Base-by-base conservation (phyloP, 2,113 vertebrate species). In the Isichthys henryi region DNA sequence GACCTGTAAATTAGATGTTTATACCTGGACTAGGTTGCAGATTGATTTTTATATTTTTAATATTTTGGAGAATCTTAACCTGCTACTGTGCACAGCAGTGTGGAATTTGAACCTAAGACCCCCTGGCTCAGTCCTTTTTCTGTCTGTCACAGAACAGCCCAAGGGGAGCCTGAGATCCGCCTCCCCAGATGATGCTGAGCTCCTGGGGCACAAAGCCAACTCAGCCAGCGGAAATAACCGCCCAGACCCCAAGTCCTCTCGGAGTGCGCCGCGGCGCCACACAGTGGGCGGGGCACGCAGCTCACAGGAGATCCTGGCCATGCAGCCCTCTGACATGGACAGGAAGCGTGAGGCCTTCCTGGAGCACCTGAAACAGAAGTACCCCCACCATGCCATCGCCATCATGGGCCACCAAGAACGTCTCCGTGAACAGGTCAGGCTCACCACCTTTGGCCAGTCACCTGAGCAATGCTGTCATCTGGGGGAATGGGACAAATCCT, bases 361-460 rank as follows among this genome's bases (percentile, higher is more conserved):
- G 88, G 98, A 99, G 91, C 98, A 99, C 92, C 96, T 99, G 66
- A 99, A 99, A 91, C 97, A 98, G 94, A 99, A 99, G 70, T 99
- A 99, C 92, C 98, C 98, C 0, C 98, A 99, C 90, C 98, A 99
- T 90, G 98, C 98, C 66, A 97, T 97, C 0, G 98, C 98, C 1
- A 99, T 99, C 94, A 99, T 98, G 98, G 98, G 98, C 58, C 98
- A 99, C 94, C 98, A 99, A 91, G 98, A 99, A 91, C 96, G 98
- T 91, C 95, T 99, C 90, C 96, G 97, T 93, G 98, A 99, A 93
- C 98, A 99, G 98, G 98, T 99, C 23, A 96, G 46, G 88, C 19
- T 27, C 10, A 2, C 19, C n/a, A 3, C 35, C 31, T 89, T 91
- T 93, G n/a, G 23, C 27, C 92, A 86, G 80, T n/a, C 86, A 35